phyloP scores from a whole-genome alignment of 2,888 invertebrate genomes.

The Brassicogethes aeneus region DNA sequence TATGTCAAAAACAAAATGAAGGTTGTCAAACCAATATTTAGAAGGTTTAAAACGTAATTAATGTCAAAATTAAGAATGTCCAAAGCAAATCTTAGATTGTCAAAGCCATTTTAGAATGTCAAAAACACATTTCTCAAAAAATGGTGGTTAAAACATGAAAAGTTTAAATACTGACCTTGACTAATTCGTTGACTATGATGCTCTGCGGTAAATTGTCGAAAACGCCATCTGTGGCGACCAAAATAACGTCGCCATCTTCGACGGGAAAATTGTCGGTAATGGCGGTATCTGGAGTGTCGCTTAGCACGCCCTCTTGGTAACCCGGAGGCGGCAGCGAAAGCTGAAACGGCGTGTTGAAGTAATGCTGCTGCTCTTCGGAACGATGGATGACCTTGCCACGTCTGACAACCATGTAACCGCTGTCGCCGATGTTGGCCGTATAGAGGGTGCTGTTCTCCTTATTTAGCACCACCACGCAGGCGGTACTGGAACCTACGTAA shows the following conservation, averaged over 20 bases:
- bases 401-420: constrained; percentile 90
- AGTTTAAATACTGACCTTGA: constrained; percentile 56
- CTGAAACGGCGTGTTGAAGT: constrained; percentile 98
- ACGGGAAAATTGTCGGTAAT: constrained; percentile 81
- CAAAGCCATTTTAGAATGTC: too few species aligned
- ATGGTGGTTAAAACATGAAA: too few species aligned
- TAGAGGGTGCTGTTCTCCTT: constrained; percentile 83
- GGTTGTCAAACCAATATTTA: too few species aligned
- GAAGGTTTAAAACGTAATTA: too few species aligned
- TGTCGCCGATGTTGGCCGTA: constrained; percentile 98
- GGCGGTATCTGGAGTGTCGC: constrained; percentile 90
- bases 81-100: too few species aligned
- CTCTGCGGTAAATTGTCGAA: constrained; percentile 96
- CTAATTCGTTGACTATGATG: constrained; percentile 77
- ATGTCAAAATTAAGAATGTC: too few species aligned
- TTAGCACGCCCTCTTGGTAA: constrained; percentile 76
- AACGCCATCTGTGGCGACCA: constrained; percentile 95
- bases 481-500: constrained; percentile 86
- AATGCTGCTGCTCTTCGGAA: constrained; percentile 96
- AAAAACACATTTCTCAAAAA: too few species aligned
- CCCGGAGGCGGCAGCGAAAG: constrained; percentile 89
- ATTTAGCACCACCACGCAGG: constrained; percentile 91
- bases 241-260: constrained; percentile 87
- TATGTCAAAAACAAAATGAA: too few species aligned
- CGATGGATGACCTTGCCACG: constrained; percentile 81